These are phyloP conservation scores for Neosilurus hyrtlii DNA, from an alignment of 2,797 vertebrate species.

Conservation along the genomic window DNA sequence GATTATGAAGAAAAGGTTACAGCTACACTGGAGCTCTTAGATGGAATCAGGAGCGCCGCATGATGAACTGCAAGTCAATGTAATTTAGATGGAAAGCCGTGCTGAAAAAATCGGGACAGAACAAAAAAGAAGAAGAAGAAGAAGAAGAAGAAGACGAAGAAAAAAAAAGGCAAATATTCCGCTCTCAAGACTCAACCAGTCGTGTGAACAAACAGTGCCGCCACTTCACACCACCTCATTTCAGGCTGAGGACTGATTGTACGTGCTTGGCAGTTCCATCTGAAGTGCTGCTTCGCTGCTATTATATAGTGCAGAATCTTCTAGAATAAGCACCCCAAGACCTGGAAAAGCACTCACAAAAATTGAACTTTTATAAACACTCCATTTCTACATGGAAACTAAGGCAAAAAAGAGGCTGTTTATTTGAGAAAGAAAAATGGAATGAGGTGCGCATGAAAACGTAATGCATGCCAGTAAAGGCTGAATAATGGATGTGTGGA, in stretches of 20 bases:
- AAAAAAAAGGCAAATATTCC: slow-evolving; percentile 45
- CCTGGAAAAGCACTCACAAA: slow-evolving; percentile 46
- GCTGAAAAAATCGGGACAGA: slow-evolving; percentile 44
- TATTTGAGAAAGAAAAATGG: slow-evolving; percentile 20
- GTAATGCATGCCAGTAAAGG: slow-evolving; percentile 34
- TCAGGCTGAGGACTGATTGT: slow-evolving; percentile 46
- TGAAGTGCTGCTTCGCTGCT: slow-evolving; percentile 49
- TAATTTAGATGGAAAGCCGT: slow-evolving; percentile 37
- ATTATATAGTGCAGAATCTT: slow-evolving; percentile 53
- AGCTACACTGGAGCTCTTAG: slow-evolving; percentile 44
- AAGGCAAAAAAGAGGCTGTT: slow-evolving; percentile 39
- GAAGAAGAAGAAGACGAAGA: slow-evolving; percentile 21
- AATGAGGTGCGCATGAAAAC: slow-evolving; percentile 28
- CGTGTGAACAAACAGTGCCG: slow-evolving; percentile 54
- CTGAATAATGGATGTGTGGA: slow-evolving; percentile 37
- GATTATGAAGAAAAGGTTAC: slow-evolving; percentile 70
- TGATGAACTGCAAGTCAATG: slow-evolving; percentile 45
- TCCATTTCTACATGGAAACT: slow-evolving; percentile 43
- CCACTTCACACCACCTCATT: slow-evolving; percentile 48
- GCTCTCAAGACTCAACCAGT: slow-evolving; percentile 45
- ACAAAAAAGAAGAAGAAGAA: slow-evolving; percentile 4
- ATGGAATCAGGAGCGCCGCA: slow-evolving; percentile 51
- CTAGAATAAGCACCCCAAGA: slow-evolving; percentile 49
- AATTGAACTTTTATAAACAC: slow-evolving; percentile 52
- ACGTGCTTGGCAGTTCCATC: slow-evolving; percentile 44